Evolutionary conservation across 2,113 vertebrate species (phyloP), one percentile per base, ranked within the genome.

Genomic region (Ammospiza nelsoni): DNA sequence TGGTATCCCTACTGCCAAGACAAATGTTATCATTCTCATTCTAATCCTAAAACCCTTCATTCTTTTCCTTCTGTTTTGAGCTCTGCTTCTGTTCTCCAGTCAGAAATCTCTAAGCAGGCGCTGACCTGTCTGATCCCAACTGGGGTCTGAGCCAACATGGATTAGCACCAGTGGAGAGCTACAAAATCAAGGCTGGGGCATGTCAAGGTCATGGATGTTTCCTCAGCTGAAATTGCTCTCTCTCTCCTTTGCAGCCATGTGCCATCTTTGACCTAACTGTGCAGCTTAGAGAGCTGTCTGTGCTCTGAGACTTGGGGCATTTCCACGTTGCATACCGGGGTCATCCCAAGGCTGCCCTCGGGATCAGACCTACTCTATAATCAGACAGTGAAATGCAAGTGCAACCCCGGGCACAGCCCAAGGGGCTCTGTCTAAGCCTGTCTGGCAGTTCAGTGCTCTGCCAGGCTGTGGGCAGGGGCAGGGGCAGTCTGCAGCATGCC

Each of bases 121-220:
- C 61, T 96, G 94, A 92, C 92, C 92, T 65, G 83, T 88, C 90
- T 96, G 88, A 92, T 90, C 93, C 82, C 79, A 84, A 69, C 79
- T 63, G 88, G 88, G 80, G 88, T 75, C 79, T 84, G 80, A 96
- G 95, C 94, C 93, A 95, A 68, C 57, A 35, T 6, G 72, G 96
- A 96, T 97, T 96, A 97, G 68, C 88, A 84, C 92, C 85, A 89
- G 44, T 15, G 44, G 52, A 93, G 61, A 92, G 93, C 79, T 93
- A 81, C 83, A 87, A n/a, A 90, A 88, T 72, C 83, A 67, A 18
- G 84, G 79, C 65, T 89, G 85, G 48, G 85, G 87, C 72, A 92
- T 5, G n/a, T 33, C 1, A 74, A 95, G 93, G 90, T 96, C 88
- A 90, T 37, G 75, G 96, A 94, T 63, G 65, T 78, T 89, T 96